A percentile compares a stretch with the other conserved stretches of the same genome.
Conservation (phyloP, 2,888 invertebrate species). For the Chorisops tibialis region DNA sequence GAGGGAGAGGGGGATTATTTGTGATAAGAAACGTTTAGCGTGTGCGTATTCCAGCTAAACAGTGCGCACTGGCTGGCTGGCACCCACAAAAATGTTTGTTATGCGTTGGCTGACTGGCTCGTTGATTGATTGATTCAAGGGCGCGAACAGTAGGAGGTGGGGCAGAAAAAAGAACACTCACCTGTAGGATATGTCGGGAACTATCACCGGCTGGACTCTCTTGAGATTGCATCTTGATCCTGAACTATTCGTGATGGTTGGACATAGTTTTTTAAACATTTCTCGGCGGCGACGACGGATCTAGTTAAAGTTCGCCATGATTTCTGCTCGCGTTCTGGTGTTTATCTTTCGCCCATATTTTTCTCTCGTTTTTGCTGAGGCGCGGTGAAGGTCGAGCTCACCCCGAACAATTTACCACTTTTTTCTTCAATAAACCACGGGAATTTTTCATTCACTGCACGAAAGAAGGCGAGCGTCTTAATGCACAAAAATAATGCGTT, state of each 20-base stretch:
- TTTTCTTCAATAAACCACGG: too few relatives aligned
- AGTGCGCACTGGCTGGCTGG: too few relatives aligned
- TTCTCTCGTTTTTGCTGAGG: neutral
- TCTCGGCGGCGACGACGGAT: neutral
- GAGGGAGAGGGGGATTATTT: too few relatives aligned
- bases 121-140: too few relatives aligned
- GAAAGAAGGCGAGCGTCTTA: neutral
- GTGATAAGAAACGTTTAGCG: too few relatives aligned
- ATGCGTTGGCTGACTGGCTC: too few relatives aligned
- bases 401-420: neutral
- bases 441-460: constrained; percentile 10
- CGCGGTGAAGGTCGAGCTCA: constrained; percentile 14
- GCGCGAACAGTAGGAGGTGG: too few relatives aligned
- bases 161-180: constrained; percentile 49
- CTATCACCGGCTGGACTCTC: constrained; percentile 33
- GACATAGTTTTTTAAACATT: constrained; percentile 12
- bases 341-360: constrained; percentile 10
- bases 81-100: too few relatives aligned
- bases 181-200: constrained; percentile 70
- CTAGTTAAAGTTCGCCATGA: too few relatives aligned
- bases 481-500: too few relatives aligned
- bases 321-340: neutral
- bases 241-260: constrained; percentile 13
- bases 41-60: too few relatives aligned
- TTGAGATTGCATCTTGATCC: constrained; percentile 34